These are phyloP conservation scores for Tetragnatha montana DNA, from an alignment of 2,888 invertebrate species.

Conservation along the genomic window DNA sequence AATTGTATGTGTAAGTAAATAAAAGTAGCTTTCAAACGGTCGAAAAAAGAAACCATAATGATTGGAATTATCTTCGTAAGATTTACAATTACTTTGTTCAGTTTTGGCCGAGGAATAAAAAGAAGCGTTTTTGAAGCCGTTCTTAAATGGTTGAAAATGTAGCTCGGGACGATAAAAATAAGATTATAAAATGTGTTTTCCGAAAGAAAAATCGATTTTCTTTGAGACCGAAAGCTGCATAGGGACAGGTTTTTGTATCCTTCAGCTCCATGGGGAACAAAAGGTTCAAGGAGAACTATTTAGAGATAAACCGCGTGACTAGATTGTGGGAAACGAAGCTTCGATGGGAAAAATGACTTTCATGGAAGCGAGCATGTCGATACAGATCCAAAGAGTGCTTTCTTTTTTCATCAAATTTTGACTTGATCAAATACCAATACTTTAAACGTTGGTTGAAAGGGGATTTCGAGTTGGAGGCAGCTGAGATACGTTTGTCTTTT, in stretches of 20 bases:
- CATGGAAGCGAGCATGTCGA: not conserved
- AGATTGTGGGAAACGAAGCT: not conserved
- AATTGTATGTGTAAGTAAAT: not conserved
- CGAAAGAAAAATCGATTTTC: conserved; percentile 26
- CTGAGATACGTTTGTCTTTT: not conserved
- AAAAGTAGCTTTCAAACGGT: not conserved
- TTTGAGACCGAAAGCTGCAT: not conserved
- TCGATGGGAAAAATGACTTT: not conserved
- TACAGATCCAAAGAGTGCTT: not conserved
- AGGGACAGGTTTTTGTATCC: not conserved
- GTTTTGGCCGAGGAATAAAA: not conserved
- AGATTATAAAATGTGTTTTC: conserved; percentile 1
- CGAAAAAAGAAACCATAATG: not conserved
- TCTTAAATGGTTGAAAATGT: not conserved
- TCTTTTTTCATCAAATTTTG: not conserved
- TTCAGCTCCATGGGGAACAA: not conserved
- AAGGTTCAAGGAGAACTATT: not conserved
- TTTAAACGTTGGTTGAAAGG: not conserved
- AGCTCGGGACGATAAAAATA: conserved; percentile 2
- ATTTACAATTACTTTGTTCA: not conserved
- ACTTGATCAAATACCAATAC: not conserved
- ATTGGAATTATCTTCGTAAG: not conserved
- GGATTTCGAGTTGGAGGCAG: not conserved
- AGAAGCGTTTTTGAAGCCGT: not conserved
- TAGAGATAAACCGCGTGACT: not conserved